phyloP scores from a whole-genome alignment of 2,113 vertebrate genomes.

The Aegotheles bennettii region DNA sequence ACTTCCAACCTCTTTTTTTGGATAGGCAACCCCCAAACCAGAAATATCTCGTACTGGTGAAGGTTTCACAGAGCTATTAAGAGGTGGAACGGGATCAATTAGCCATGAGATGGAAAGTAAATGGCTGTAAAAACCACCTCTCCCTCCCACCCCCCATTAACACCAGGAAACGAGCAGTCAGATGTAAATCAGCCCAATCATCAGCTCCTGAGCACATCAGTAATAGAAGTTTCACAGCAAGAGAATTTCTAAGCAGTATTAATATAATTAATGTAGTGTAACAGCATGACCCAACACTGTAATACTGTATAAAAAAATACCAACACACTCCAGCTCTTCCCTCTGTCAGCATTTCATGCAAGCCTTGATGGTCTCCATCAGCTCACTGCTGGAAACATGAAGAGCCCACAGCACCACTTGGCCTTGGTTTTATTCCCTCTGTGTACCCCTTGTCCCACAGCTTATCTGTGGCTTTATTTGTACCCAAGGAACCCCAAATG shows the following conservation, averaged over 20 bases:
- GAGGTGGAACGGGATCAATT: background rate
- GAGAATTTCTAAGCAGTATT: background rate
- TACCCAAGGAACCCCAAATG: background rate
- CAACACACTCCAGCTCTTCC: background rate
- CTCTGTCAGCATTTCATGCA: background rate
- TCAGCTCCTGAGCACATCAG: background rate
- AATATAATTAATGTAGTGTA: slow-evolving; percentile 15
- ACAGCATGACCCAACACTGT: background rate
- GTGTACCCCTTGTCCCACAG: background rate
- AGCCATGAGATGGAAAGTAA: slow-evolving; percentile 40
- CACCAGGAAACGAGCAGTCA: slow-evolving; percentile 3
- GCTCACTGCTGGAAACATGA: background rate
- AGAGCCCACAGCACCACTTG: background rate
- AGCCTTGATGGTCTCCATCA: background rate
- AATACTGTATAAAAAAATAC: background rate
- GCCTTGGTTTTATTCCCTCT: background rate
- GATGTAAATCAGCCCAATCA: slow-evolving; percentile 24
- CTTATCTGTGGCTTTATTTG: background rate
- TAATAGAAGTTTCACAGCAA: background rate
- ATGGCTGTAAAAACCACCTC: slow-evolving; percentile 4
- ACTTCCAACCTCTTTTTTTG: background rate
- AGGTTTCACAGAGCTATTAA: background rate
- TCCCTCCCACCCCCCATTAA: background rate
- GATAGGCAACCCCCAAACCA: background rate
- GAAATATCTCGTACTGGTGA: background rate